Base-by-base conservation (phyloP, 2,797 vertebrate species). In the Syngnathus acus region DNA sequence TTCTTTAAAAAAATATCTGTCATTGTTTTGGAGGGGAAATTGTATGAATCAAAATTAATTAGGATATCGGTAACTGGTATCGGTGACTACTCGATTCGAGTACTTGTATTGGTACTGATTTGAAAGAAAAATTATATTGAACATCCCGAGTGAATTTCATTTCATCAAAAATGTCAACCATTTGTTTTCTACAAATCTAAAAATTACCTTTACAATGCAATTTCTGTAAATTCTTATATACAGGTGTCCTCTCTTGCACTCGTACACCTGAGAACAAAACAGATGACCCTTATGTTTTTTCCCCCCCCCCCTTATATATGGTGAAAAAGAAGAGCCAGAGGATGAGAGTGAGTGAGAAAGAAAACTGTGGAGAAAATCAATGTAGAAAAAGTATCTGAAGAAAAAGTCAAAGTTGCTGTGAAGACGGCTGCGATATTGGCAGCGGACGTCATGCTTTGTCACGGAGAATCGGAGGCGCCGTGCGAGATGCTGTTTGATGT, bases 401-500 rank as follows among this genome's bases (percentile, higher is more conserved):
- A 47, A 45, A 75, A 80, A 71, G 59, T 78, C 68, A 82, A 79
- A 79, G 80, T 67, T 78, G 73, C 63, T 71, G 61, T 65, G 71
- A 72, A 68, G 69, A 78, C 66, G 73, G 79, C 75, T 76, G 73
- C 77, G 77, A 69, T 81, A 80, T 73, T 74, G 78, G 75, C 68
- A 54, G 37, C 51, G 63, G 76, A 77, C 79, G 62, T 82, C 72
- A 72, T 80, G 82, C 77, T 74, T 78, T 83, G 83, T 87, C 85
- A 76, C 75, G 82, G 79, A 77, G 73, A 79, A 84, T 82, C 72
- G 74, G 72, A 71, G 81, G 78, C 54, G 23, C 0, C 11, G 73
- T 78, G 71, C 72, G 68, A 78, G 75, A 73, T 58, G 45, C 67
- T 21, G 64, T 81, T 85, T 82, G 80, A 87, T 81, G 78, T 75